Evolutionary conservation across 2,113 vertebrate genomes (phyloP), one percentile per base, ranked within the genome.

Genomic region (Antennarius striatus): DNA sequence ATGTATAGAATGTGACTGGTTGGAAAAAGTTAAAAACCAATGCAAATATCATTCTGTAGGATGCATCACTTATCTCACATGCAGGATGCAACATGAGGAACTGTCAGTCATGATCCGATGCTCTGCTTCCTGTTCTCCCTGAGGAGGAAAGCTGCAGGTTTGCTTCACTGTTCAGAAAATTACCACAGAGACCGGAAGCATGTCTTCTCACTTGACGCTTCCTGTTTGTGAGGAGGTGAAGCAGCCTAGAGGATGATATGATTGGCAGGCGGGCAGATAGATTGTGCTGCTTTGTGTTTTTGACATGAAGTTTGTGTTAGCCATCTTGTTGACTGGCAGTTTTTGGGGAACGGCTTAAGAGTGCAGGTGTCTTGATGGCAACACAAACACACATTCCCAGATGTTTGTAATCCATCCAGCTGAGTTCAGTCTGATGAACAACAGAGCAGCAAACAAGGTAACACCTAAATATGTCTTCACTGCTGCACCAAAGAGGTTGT

Each of bases 121-220:
- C 48, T 28, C 8, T 1, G 46, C 74, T 74, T 81, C 79, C 73
- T 73, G 69, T 81, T 81, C 10, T 50, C 17, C 1, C 9, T 22
- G 42, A 36, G 32, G 32, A 54, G 45, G 32, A 53, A 17, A 3
- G 13, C 30, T 62, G 60, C 36, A 52, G 48, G 16, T 63, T 29
- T 36, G 32, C 3, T 7, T 36, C 32, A 36, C 12, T 28, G 17
- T 32, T 60, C 45, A 6, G 13, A 15, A 11, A 6, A 11, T 3
- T 9, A 1, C 6, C 1, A 11, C 9, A 60, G 5, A 2, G 43
- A 4, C 13, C 6, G 57, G 56, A 29, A 6, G 11, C 50, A 29
- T 2, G 22, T 13, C 1, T 9, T 9, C 13, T 14, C 42, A 8
- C 29, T 39, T 14, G 15, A 8, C 11, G 42, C 10, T 43, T 43